A percentile compares a stretch with the other conserved stretches of the same genome.
phyloP scores from a whole-genome alignment of 2,888 invertebrate genomes.

The Brachypalpus laphriformis region DNA sequence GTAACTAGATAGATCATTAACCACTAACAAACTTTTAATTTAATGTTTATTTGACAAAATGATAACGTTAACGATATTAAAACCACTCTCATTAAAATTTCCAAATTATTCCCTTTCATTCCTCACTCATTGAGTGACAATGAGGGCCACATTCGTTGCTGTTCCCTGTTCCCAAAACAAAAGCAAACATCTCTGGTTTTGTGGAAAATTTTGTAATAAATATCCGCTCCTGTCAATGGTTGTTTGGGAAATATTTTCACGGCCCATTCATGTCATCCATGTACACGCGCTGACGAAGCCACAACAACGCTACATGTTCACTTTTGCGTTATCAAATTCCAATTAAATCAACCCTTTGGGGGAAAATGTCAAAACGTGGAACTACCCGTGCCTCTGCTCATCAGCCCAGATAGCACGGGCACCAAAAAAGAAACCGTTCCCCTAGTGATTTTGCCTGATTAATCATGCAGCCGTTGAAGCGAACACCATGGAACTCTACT shows the following conservation, averaged over 20 bases:
- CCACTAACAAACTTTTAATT: constrained; percentile 34
- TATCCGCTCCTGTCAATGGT: constrained; percentile 13
- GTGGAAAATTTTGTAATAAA: constrained; percentile 11
- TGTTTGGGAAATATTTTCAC: background rate
- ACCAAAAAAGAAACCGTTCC: background rate
- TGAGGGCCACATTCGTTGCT: background rate
- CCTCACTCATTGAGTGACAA: background rate
- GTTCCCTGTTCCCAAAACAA: background rate
- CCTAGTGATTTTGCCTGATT: constrained; percentile 32
- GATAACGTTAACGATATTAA: constrained; percentile 16
- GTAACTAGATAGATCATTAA: background rate
- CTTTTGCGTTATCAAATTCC: constrained; percentile 52
- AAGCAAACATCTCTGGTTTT: background rate
- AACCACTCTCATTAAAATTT: constrained; percentile 36
- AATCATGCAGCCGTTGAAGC: constrained; percentile 58
- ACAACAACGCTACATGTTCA: constrained; percentile 1
- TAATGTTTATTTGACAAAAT: constrained; percentile 40
- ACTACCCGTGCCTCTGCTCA: constrained; percentile 6
- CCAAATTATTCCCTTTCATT: background rate
- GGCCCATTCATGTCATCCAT: background rate
- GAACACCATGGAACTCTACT: constrained; percentile 42
- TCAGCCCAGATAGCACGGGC: constrained; percentile 22
- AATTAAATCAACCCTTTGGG: constrained; percentile 51
- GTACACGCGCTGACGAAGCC: background rate
- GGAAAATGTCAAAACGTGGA: constrained; percentile 41